Evolutionary conservation across 2,888 invertebrate genomes (phyloP).

Genomic region (Tyria jacobaeae): DNA sequence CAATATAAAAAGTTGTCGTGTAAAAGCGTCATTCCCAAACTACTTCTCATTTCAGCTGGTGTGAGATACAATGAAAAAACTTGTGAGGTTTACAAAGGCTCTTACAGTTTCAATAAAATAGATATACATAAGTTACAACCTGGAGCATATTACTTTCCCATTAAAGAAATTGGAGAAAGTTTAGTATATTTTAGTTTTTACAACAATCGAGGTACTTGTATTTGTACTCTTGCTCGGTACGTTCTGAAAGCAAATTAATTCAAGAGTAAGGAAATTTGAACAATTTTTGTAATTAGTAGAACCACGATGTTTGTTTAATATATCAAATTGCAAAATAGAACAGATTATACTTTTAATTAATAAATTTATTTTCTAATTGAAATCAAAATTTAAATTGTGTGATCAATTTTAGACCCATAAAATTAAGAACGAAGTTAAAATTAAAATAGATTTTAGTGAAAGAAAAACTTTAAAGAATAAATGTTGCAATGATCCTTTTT

Average conservation of each 20-base stretch:
- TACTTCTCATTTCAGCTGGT: slow-evolving; percentile 41
- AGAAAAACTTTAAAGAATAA: too few species aligned
- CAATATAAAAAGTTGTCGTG: slow-evolving; percentile 50
- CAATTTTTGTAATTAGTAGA: background rate
- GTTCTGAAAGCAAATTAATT: slow-evolving; percentile 33
- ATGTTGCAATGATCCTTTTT: too few species aligned
- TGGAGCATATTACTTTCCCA: slow-evolving; percentile 48
- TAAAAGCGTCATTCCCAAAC: slow-evolving; percentile 49
- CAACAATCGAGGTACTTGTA: slow-evolving; percentile 38
- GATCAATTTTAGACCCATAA: too few species aligned
- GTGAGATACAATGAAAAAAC: slow-evolving; percentile 46
- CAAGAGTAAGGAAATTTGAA: background rate
- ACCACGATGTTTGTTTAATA: background rate
- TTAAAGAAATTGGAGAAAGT: slow-evolving; percentile 51
- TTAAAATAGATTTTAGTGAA: too few species aligned
- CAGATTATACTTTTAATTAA: too few species aligned
- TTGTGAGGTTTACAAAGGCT: slow-evolving; percentile 53
- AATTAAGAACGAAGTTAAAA: too few species aligned
- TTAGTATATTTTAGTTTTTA: slow-evolving; percentile 45
- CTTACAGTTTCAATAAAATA: slow-evolving; percentile 46
- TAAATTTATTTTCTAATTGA: too few species aligned
- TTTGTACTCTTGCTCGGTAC: slow-evolving; percentile 35
- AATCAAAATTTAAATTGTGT: too few species aligned
- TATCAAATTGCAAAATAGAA: too few species aligned
- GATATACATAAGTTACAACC: slow-evolving; percentile 52